phyloP scores from a whole-genome alignment of 2,113 vertebrate species.

The Antechinus stuartii region DNA sequence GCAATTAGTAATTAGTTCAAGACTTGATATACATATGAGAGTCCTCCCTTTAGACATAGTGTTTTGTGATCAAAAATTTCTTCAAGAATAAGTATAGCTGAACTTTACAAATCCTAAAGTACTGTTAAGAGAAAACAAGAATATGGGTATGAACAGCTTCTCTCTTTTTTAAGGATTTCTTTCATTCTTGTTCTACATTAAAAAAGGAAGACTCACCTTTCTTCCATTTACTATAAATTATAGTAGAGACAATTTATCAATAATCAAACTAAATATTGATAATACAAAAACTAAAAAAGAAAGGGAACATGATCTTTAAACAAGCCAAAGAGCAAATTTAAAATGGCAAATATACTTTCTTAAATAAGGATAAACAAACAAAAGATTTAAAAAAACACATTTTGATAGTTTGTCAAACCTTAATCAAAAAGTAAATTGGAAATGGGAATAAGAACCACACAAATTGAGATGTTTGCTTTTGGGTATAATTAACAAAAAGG shows the following conservation, averaged over 20 bases:
- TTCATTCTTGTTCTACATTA: neutral
- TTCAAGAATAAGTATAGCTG: conserved; percentile 2
- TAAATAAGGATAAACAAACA: neutral
- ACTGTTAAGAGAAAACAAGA: neutral
- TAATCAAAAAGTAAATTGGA: neutral
- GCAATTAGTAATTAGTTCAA: conserved; percentile 54
- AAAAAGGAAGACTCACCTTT: neutral
- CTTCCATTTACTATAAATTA: neutral
- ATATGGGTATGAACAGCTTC: neutral
- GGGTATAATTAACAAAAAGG: neutral
- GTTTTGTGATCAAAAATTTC: conserved; percentile 39
- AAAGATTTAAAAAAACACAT: neutral
- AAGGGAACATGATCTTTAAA: neutral
- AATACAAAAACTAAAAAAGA: neutral
- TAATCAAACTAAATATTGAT: neutral
- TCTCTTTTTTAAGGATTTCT: neutral
- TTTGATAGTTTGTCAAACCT: neutral
- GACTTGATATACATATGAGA: conserved; percentile 26
- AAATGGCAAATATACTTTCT: neutral
- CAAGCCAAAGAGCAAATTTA: neutral
- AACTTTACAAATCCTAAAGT: neutral
- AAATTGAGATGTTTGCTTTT: neutral
- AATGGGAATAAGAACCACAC: neutral
- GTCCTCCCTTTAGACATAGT: conserved; percentile 34
- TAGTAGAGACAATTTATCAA: neutral